Evolutionary conservation across 2,113 vertebrate species (phyloP).

Genomic region (Corynorhinus townsendii): DNA sequence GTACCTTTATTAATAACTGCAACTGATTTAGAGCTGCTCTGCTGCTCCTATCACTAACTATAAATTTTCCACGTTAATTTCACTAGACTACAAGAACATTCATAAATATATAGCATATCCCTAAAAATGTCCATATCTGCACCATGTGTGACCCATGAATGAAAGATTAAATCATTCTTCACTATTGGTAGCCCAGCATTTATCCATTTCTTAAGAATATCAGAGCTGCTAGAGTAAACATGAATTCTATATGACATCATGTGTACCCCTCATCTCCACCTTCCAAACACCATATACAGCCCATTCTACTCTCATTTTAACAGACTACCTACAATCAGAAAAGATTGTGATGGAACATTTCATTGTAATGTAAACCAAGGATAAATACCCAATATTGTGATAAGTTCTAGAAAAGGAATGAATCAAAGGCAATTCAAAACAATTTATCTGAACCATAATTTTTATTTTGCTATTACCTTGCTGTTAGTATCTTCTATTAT

Average conservation of each 20-base stretch:
- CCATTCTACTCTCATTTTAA: not conserved
- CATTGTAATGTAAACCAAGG: not conserved
- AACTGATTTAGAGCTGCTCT: not conserved
- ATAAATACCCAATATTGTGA: slow-evolving; percentile 1
- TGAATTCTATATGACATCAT: not conserved
- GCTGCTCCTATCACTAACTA: not conserved
- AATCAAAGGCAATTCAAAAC: slow-evolving; percentile 22
- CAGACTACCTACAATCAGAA: not conserved
- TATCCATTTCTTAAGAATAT: not conserved
- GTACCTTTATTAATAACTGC: not conserved
- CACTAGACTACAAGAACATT: not conserved
- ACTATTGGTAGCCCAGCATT: not conserved
- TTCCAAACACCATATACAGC: not conserved
- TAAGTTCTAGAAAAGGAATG: slow-evolving; percentile 17
- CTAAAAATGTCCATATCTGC: not conserved
- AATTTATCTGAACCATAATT: not conserved
- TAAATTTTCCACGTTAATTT: not conserved
- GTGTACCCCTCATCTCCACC: not conserved
- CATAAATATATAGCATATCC: not conserved
- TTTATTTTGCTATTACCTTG: not conserved
- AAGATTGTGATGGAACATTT: not conserved
- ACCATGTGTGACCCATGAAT: not conserved
- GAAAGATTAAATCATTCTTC: not conserved
- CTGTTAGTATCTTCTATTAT: not conserved
- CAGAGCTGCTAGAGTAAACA: not conserved